Base-by-base conservation (phyloP, 2,888 invertebrate genomes). In the Eilema griseolum region DNA sequence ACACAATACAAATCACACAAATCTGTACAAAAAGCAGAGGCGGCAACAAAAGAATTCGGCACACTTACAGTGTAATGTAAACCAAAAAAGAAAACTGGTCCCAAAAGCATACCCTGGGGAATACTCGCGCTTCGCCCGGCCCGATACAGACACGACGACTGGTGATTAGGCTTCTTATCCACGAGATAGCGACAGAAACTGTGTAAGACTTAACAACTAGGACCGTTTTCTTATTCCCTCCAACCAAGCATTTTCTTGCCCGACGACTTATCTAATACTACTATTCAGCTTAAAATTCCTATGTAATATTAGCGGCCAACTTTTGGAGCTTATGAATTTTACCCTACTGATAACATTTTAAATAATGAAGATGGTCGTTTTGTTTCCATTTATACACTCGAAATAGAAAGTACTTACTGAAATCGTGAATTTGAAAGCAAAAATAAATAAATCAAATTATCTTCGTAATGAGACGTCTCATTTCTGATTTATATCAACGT, bases 81-180 rank as follows among this genome's bases (percentile, higher is more conserved):
- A 92, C 94, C 93, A 93, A 95, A 95, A 93, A 95, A 94, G 94
- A 94, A 94, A 93, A 94, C 91, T 92, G 95, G 94, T 94, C 94
- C 93, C 93, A 93, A 93, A 93, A 95, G 92, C 86, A 90, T 91
- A 89, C 95, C 94, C 93, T 88, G 86, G 95, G 95, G 95, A 90
- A 90, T 89, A 87, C 90, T 89, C 90, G 88, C 93, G 92, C 90
- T 90, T 88, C 90, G 89, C 73, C 87, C 90, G 92, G 90, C 90
- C 93, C 93, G 94, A 95, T 95, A 95, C 94, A 94, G 94, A 91
- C 92, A 91, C 94, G 95, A 94, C 94, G 94, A 90, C 95, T 92
- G 95, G 95, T 95, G 95, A 95, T 95, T 95, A 95, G 95, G 93
- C 95, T 92, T 89, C 94, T 94, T 95, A 95, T 95, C 95, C 95